Conservation (phyloP, 1,140 invertebrate species). For the Arctopsyche grandis region DNA sequence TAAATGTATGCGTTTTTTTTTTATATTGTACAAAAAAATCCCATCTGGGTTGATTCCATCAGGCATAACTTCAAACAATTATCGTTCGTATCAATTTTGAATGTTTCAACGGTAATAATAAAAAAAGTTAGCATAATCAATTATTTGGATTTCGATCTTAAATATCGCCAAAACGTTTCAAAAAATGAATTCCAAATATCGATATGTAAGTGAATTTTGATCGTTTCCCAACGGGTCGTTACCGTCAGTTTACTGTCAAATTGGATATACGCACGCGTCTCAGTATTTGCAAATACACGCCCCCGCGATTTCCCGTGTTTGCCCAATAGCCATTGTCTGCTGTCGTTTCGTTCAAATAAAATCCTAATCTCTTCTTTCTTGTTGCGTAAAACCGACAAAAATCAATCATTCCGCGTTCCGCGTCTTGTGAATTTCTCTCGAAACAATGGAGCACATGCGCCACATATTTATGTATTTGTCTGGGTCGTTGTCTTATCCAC, state of each 20-base stretch:
- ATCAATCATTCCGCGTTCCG: slow-evolving; percentile 3
- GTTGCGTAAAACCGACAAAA: background rate
- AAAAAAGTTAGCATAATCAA: no score
- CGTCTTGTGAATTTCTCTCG: background rate
- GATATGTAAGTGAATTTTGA: background rate
- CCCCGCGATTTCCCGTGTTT: slow-evolving; percentile 7
- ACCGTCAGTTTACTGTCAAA: slow-evolving; percentile 12
- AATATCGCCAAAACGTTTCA: no score
- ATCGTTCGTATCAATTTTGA: no score
- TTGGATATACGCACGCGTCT: background rate
- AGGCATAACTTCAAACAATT: no score
- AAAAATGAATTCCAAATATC: no score
- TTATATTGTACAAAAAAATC: no score
- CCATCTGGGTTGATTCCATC: no score
- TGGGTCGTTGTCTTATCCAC: background rate
- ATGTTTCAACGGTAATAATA: no score
- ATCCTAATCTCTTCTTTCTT: background rate
- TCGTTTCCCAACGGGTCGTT: background rate
- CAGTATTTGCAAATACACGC: background rate
- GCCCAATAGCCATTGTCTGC: background rate
- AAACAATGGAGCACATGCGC: background rate
- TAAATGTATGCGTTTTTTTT: no score
- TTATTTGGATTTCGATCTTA: no score
- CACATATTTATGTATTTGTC: background rate
- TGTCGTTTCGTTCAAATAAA: slow-evolving; percentile 13